Conservation (phyloP, 2,888 invertebrate species). For the Rhimphoctona megacephalus region DNA sequence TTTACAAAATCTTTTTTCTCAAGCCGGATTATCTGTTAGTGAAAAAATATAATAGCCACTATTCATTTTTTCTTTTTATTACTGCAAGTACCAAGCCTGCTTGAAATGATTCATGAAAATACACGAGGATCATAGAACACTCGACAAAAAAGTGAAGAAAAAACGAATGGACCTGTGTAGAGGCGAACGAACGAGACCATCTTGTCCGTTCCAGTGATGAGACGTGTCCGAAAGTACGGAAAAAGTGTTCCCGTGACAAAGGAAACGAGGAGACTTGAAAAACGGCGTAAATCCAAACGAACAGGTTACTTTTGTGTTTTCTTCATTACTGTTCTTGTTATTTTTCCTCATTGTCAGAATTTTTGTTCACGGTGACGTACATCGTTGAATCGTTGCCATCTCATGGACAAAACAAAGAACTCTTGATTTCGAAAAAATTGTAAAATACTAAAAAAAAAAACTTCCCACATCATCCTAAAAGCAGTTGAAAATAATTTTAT, state of each 20-base stretch:
- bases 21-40: not conserved
- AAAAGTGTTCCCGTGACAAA: constrained; percentile 5
- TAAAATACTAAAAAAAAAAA: too few relatives aligned
- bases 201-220: constrained; percentile 26
- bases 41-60: not conserved
- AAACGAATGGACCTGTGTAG: constrained; percentile 32
- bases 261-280: not conserved
- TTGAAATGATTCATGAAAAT: not conserved
- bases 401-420: not conserved
- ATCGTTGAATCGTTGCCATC: not conserved
- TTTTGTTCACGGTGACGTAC: not conserved
- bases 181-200: constrained; percentile 23
- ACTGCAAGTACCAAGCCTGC: not conserved
- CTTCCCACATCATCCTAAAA: too few relatives aligned
- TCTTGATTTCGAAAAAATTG: too few relatives aligned
- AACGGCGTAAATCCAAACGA: not conserved
- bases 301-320: not conserved
- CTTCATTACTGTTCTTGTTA: constrained; percentile 23
- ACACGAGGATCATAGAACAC: not conserved
- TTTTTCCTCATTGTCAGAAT: constrained; percentile 1
- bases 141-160: not conserved
- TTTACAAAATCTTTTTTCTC: constrained; percentile 4
- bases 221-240: constrained; percentile 22
- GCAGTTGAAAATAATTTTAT: too few relatives aligned
- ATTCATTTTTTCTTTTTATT: not conserved